These are phyloP conservation scores for Casuarius casuarius DNA, from an alignment of 2,113 vertebrate species.

Conservation along the genomic window DNA sequence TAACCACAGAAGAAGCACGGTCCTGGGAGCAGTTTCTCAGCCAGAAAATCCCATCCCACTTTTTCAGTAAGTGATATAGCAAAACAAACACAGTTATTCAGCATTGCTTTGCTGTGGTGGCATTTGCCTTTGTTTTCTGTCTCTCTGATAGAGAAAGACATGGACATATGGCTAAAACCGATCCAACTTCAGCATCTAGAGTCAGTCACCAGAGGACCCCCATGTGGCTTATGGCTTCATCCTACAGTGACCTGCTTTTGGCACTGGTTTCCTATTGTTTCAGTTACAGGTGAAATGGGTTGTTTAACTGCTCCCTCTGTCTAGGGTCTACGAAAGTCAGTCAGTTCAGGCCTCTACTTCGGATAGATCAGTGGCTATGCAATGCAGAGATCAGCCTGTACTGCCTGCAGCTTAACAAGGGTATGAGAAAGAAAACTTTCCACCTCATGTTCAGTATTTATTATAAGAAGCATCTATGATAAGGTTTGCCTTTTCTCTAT, in stretches of 20 bases:
- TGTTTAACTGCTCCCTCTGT: neutral
- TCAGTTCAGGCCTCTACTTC: neutral
- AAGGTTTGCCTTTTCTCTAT: no score
- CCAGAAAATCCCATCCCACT: neutral
- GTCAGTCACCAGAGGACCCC: neutral
- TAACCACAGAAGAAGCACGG: rapidly evolving
- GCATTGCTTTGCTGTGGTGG: neutral
- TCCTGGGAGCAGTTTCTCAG: neutral
- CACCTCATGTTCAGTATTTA: neutral
- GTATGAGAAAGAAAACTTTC: neutral
- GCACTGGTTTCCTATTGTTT: neutral
- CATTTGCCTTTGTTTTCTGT: neutral
- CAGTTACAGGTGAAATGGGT: neutral
- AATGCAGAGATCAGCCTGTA: neutral
- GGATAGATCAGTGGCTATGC: neutral
- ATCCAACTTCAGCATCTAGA: neutral
- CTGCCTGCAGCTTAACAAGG: neutral
- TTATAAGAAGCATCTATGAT: neutral
- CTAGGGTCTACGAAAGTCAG: neutral
- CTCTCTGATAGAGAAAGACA: neutral
- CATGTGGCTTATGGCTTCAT: neutral
- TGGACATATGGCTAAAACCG: neutral
- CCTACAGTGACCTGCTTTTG: neutral
- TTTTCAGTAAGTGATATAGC: neutral
- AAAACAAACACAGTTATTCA: neutral